Base-by-base conservation (phyloP, 2,888 invertebrate genomes). In the Teleogryllus oceanicus region DNA sequence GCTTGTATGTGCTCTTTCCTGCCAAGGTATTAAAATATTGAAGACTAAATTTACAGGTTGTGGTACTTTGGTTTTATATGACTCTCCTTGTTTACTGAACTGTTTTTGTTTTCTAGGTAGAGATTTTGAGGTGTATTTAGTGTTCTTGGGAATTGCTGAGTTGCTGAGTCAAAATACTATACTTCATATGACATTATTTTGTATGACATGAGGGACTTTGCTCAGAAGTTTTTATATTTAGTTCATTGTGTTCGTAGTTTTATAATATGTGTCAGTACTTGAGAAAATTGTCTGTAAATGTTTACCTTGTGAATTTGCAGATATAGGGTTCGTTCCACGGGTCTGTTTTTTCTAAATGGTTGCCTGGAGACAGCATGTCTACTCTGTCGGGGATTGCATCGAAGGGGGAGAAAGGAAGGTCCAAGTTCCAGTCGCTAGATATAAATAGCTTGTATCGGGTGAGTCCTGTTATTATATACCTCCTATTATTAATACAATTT, bases 361-460 rank as follows among this genome's bases (percentile, higher is more conserved):
- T 94, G 94, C 92, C 93, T 93, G 93, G 92, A 93, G 94, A 94
- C 95, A 96, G 94, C 92, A 96, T 96, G 96, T 95, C 95, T 94
- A 94, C 95, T 93, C 92, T 94, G 93, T 94, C 95, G 90, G 94
- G 95, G 93, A 92, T 91, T 89, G 91, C 93, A 93, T 91, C 91
- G 90, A 91, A 91, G 90, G 93, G 92, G 92, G 93, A 93, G 92
- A 93, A 93, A 91, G 93, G 93, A 91, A 97, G 97, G 92, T 93
- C 94, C 89, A 98, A 96, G 92, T 98, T 92, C 92, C 95, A 96
- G 89, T 94, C 96, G 88, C 92, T 98, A 91, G 97, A 98, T 92
- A 97, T 98, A 92, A 98, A 98, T 94, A 96, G 92, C 91, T 92
- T 98, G 89, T 97, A 96, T 90, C 94, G 95, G 89, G 92, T 92